Conservation (phyloP, 2,113 vertebrate species). For the Okapia johnstoni region DNA sequence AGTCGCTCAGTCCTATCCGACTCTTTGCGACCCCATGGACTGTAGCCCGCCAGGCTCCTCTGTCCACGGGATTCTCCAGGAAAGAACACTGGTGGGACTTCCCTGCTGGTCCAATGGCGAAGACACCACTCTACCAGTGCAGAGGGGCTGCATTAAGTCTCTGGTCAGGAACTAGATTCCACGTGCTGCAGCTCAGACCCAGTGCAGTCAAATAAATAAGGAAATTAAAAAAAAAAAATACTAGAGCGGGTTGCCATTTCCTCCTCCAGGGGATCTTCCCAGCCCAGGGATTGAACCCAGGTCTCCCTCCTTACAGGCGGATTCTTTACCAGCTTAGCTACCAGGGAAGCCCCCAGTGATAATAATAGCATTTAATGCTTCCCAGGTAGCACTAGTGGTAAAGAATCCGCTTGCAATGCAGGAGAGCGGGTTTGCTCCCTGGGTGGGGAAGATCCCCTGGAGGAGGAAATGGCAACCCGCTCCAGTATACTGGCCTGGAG, state of each 20-base stretch:
- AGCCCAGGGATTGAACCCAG: background rate
- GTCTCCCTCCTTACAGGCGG: background rate
- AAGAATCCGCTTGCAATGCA: background rate
- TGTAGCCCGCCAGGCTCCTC: background rate
- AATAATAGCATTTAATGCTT: background rate
- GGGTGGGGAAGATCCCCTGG: background rate
- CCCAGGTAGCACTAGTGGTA: background rate
- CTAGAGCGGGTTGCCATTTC: background rate
- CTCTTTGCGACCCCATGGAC: background rate
- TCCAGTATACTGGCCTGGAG: background rate
- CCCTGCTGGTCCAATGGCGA: background rate
- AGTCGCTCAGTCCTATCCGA: background rate
- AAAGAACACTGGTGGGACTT: background rate
- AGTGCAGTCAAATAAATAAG: background rate
- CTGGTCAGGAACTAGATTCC: background rate
- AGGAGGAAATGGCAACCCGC: background rate
- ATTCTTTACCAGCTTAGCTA: background rate
- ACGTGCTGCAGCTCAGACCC: background rate
- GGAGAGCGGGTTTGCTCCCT: background rate
- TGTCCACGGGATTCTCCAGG: background rate
- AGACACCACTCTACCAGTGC: background rate
- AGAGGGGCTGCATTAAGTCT: background rate
- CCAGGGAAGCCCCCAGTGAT: background rate
- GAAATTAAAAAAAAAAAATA: background rate
- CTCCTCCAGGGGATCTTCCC: background rate